Percentiles rank a stretch among this genome's conserved stretches.
These are phyloP conservation scores for Hemibagrus wyckioides DNA, from an alignment of 2,113 vertebrate species.

Conservation along the genomic window DNA sequence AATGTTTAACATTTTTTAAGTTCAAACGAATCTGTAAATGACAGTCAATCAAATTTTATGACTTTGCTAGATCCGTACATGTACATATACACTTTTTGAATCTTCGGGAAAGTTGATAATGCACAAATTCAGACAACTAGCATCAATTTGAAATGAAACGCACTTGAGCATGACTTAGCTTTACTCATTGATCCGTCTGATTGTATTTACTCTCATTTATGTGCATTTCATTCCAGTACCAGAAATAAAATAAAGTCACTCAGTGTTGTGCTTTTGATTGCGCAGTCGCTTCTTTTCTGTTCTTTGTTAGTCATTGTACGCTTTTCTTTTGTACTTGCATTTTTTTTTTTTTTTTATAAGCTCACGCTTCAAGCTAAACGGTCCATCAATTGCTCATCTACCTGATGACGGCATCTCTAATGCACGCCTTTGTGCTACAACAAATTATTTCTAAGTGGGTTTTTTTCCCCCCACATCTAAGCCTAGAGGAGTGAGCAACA, in stretches of 20 bases:
- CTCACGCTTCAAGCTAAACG: constrained; percentile 25
- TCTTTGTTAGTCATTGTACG: not conserved
- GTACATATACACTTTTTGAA: not conserved
- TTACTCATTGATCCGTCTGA: not conserved
- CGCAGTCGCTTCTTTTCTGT: not conserved
- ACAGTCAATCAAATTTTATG: not conserved
- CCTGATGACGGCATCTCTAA: not conserved
- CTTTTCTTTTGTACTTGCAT: not conserved
- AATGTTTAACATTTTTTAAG: not conserved
- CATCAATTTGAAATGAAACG: not conserved
- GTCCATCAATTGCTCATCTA: not conserved
- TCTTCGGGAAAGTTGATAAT: not conserved
- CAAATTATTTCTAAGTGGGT: not conserved
- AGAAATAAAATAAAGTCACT: not conserved
- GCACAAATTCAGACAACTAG: not conserved
- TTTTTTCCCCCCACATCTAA: not conserved
- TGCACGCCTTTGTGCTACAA: not conserved
- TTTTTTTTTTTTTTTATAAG: not conserved
- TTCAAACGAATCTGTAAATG: not conserved
- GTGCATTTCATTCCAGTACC: not conserved
- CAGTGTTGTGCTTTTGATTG: not conserved
- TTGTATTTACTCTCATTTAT: not conserved
- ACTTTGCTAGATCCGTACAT: not conserved
- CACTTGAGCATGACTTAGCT: not conserved
- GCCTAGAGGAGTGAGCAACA: not conserved